Evolutionary conservation across 2,113 vertebrate genomes (phyloP), one percentile per base, ranked within the genome.

Genomic region (Menura novaehollandiae): DNA sequence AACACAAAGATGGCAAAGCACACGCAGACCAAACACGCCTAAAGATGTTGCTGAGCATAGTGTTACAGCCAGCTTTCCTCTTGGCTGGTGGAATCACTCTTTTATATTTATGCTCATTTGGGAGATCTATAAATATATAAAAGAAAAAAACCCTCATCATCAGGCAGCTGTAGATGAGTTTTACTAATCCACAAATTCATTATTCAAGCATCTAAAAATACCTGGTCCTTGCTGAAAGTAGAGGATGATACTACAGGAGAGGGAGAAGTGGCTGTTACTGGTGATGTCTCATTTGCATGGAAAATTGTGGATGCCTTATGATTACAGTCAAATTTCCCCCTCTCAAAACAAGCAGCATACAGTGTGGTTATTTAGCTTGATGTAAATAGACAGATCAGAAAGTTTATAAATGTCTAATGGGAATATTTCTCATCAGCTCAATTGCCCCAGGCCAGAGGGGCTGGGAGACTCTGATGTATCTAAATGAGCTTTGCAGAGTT

Each of bases 181-280:
- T 93, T 79, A 55, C 64, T 95, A 90, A 96, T 92, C 68, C 83
- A 75, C 76, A 92, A 75, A 92, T 94, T 91, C 82, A 88, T 96
- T 96, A 95, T 94, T 91, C 72, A 96, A 55, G 86, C 13, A 11
- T 86, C 88, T 96, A 96, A 96, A 97, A 94, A 97, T 95, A 95
- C 60, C 49, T 92, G 64, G 47, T 79, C 64, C 52, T 91, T 93
- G 76, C 88, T 86, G 92, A 78, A 92, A 80, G 92, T 41, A 91
- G 82, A 76, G 69, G 56, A 58, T 89, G 74, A 49, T 78, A 55
- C 51, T 35, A 37, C 56, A 80, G 85, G 69, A 81, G 77, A 53
- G 79, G 74, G 76, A 92, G 77, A 95, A 94, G 91, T 52, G 74
- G 74, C 77, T 93, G 68, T 60, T 93, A 49, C 44, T 69, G 66